A percentile compares a stretch with the other conserved stretches of the same genome.
These are phyloP conservation scores for Decapterus maruadsi DNA, from an alignment of 2,797 vertebrate genomes.

Conservation along the genomic window DNA sequence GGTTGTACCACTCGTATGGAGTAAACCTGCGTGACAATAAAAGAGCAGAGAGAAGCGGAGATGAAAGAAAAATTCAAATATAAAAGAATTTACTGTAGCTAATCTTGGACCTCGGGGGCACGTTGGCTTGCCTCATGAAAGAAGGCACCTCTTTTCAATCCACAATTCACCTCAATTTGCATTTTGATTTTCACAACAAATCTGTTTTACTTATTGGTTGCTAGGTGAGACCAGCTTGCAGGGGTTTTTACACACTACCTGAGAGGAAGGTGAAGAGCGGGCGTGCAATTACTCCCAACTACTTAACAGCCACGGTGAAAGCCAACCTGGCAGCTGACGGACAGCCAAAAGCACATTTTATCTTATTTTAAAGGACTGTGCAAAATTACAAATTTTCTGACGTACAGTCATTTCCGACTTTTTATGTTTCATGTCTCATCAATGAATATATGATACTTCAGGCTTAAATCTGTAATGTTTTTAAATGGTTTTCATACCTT, in stretches of 20 bases:
- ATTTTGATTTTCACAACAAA: slow-evolving; percentile 55
- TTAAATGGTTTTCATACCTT: background rate
- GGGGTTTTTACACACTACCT: slow-evolving; percentile 16
- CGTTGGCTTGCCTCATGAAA: background rate
- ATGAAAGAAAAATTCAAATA: background rate
- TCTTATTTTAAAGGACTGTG: slow-evolving; percentile 25
- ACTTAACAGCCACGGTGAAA: slow-evolving; percentile 36
- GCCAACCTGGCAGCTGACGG: slow-evolving; percentile 20
- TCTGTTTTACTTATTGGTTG: slow-evolving; percentile 26
- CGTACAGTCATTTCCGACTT: background rate
- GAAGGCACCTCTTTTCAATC: background rate
- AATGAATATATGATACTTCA: slow-evolving; percentile 9
- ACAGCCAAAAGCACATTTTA: slow-evolving; percentile 28
- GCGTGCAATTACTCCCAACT: slow-evolving; percentile 13
- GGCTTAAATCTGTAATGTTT: background rate
- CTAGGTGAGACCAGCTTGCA: slow-evolving; percentile 19
- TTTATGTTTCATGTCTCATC: background rate
- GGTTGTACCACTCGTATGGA: slow-evolving; percentile 99
- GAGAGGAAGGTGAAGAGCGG: slow-evolving; percentile 31
- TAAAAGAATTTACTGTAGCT: background rate
- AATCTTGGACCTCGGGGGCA: background rate
- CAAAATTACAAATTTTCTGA: slow-evolving; percentile 20
- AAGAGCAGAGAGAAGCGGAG: slow-evolving; percentile 43
- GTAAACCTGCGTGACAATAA: slow-evolving; percentile 91
- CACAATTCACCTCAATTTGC: slow-evolving; percentile 44